A percentile compares a stretch with the other conserved stretches of the same genome.
Evolutionary conservation across 2,113 vertebrate genomes (phyloP).

Genomic region (Plectropomus leopardus): DNA sequence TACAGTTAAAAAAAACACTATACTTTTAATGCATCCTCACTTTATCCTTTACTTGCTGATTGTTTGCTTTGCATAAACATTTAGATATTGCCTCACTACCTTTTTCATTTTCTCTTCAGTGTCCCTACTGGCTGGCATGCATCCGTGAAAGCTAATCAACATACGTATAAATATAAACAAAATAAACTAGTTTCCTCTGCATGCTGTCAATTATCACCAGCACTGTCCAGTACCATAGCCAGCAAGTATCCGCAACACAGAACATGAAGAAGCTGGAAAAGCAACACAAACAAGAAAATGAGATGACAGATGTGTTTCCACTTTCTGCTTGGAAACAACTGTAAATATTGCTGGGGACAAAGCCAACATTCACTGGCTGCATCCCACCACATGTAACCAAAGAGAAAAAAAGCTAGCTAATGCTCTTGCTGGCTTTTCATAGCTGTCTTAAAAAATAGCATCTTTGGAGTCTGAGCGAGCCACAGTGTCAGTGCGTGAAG

Average conservation of each 20-base stretch:
- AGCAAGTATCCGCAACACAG: not conserved
- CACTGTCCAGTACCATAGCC: not conserved
- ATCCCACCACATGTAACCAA: not conserved
- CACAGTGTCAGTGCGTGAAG: constrained; percentile 5
- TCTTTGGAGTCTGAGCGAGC: not conserved
- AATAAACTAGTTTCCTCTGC: not conserved
- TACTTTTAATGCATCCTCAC: not conserved
- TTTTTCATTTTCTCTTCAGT: not conserved
- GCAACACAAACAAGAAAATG: constrained; percentile 46
- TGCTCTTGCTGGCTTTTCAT: constrained; percentile 12
- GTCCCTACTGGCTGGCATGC: not conserved
- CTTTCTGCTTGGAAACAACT: constrained; percentile 32
- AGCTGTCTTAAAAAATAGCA: constrained; percentile 6
- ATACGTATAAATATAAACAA: not conserved
- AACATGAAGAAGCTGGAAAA: constrained; percentile 34
- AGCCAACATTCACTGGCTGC: constrained; percentile 28
- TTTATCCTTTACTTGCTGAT: not conserved
- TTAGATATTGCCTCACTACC: not conserved
- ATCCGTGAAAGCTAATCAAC: not conserved
- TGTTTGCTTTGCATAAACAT: not conserved
- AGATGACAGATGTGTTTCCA: constrained; percentile 47
- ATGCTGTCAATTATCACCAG: constrained; percentile 11
- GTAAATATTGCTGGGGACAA: constrained; percentile 36
- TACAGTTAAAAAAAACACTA: not conserved
- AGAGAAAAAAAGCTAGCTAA: constrained; percentile 12